phyloP scores from a whole-genome alignment of 1,140 invertebrate genomes.

The Fopius arisanus region DNA sequence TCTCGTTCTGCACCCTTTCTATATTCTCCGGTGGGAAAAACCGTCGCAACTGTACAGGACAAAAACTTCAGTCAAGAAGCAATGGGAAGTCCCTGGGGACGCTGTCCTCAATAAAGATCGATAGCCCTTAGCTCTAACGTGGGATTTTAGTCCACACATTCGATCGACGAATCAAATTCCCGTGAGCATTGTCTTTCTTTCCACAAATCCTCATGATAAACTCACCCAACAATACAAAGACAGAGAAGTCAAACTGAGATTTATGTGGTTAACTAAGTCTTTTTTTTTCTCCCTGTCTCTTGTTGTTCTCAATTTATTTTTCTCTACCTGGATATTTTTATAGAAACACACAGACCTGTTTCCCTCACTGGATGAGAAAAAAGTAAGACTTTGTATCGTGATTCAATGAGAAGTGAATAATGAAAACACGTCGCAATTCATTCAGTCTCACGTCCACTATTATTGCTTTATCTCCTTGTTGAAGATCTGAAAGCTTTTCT shows the following conservation, averaged over 20 bases:
- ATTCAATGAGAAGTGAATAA: constrained; percentile 28
- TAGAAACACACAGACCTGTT: neutral
- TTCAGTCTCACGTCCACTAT: constrained; percentile 9
- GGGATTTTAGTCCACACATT: constrained; percentile 20
- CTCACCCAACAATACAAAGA: constrained; percentile 17
- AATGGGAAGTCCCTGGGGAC: constrained; percentile 41
- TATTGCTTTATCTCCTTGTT: constrained; percentile 61
- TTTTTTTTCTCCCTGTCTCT: constrained; percentile 42
- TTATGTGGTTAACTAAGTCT: neutral
- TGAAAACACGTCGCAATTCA: constrained; percentile 28
- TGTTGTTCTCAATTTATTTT: neutral
- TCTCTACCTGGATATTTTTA: neutral
- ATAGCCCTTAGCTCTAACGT: constrained; percentile 50
- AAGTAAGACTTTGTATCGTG: neutral
- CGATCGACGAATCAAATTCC: constrained; percentile 40
- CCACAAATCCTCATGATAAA: constrained; percentile 40
- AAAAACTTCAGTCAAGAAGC: constrained; percentile 31
- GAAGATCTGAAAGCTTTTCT: constrained; percentile 30
- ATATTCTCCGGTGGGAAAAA: constrained; percentile 16
- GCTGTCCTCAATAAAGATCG: constrained; percentile 52
- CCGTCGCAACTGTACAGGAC: neutral
- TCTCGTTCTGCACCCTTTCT: constrained; percentile 35
- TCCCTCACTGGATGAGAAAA: neutral
- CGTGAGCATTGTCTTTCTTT: constrained; percentile 6
- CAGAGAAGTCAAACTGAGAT: constrained; percentile 5